Percentiles rank a stretch among this genome's conserved stretches.
Conservation (phyloP, 2,888 invertebrate species). For the Entomobrya proxima region DNA sequence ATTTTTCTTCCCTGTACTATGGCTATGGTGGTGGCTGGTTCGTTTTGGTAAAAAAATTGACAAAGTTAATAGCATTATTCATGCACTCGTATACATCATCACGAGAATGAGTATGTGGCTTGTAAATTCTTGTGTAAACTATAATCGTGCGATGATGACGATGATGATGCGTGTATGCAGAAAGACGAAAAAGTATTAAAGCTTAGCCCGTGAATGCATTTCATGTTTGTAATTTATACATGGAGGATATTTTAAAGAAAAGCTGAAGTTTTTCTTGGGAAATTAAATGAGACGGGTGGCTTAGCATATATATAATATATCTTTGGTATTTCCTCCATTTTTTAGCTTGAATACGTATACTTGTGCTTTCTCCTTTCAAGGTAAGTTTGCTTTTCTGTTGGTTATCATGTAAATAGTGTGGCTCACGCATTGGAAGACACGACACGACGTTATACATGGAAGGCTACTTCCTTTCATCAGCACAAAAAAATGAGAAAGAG, state of each 20-base stretch:
- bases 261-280: slow-evolving; percentile 14
- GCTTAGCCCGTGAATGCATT: slow-evolving; percentile 2
- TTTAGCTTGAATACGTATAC: background rate
- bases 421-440: background rate
- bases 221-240: slow-evolving; percentile 22
- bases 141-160: slow-evolving; percentile 23
- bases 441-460: background rate
- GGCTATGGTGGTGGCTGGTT: slow-evolving; percentile 25
- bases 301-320: too few species aligned
- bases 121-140: slow-evolving; percentile 14
- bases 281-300: slow-evolving; percentile 38
- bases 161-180: background rate
- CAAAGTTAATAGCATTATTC: slow-evolving; percentile 41
- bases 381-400: background rate
- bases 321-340: background rate
- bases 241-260: slow-evolving; percentile 18
- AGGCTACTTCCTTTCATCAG: slow-evolving; percentile 13
- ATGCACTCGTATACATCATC: slow-evolving; percentile 23
- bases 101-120: slow-evolving; percentile 31
- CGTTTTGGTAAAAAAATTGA: slow-evolving; percentile 1
- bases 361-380: background rate
- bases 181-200: background rate
- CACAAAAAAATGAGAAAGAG: background rate
- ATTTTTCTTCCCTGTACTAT: background rate
- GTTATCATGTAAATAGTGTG: background rate